Conservation (phyloP, 1,140 invertebrate species). For the Lepidurus couesii region DNA sequence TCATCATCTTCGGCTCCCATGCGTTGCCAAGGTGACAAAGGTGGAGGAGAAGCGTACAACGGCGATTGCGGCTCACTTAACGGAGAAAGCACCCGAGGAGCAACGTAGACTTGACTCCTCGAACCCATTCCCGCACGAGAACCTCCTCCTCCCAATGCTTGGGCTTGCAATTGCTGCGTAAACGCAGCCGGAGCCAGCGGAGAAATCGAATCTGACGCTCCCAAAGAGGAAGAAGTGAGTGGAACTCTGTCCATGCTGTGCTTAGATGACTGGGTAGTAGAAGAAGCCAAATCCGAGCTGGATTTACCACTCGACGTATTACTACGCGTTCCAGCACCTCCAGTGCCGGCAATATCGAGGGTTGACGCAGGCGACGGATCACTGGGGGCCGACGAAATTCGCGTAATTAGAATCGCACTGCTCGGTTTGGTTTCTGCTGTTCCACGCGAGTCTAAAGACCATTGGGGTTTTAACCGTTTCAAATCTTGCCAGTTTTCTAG, state of each 20-base stretch:
- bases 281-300: slow-evolving; percentile 35
- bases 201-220: slow-evolving; percentile 42
- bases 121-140: slow-evolving; percentile 38
- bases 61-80: slow-evolving; percentile 71
- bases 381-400: neutral
- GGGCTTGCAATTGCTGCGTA: slow-evolving; percentile 67
- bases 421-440: slow-evolving; percentile 64
- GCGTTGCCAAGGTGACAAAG: slow-evolving; percentile 56
- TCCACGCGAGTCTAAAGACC: neutral
- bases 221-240: slow-evolving; percentile 31
- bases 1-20: slow-evolving; percentile 27
- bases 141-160: slow-evolving; percentile 41
- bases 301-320: slow-evolving; percentile 34
- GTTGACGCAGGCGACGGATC: slow-evolving; percentile 42
- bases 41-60: slow-evolving; percentile 73
- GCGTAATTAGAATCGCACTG: slow-evolving; percentile 50
- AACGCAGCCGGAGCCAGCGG: slow-evolving; percentile 49
- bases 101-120: slow-evolving; percentile 36
- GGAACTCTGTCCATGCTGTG: slow-evolving; percentile 30
- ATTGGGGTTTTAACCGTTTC: slow-evolving; percentile 3
- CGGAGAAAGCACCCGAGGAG: slow-evolving; percentile 55
- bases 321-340: slow-evolving; percentile 41
- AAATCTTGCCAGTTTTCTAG: slow-evolving; percentile 44
- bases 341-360: slow-evolving; percentile 43
- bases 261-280: slow-evolving; percentile 32